Conservation (phyloP, 2,113 vertebrate genomes). For the Mobula hypostoma region DNA sequence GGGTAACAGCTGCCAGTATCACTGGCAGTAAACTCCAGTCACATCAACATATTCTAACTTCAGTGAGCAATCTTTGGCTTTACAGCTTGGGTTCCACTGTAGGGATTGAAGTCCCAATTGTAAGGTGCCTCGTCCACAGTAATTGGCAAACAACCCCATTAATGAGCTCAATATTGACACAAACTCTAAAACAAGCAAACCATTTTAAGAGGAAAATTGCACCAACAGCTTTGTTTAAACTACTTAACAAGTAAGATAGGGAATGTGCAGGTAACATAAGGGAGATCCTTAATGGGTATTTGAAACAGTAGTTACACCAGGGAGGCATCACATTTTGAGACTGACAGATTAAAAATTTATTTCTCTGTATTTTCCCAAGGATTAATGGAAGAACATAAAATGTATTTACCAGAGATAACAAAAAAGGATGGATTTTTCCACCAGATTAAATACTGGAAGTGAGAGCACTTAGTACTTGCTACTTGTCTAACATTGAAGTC, state of each 20-base stretch:
- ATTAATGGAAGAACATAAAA: neutral
- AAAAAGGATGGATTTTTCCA: neutral
- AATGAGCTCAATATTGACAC: too few species aligned
- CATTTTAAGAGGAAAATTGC: too few species aligned
- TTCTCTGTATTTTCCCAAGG: neutral
- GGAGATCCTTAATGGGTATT: neutral
- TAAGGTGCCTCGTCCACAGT: too few species aligned
- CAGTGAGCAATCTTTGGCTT: neutral
- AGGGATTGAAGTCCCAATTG: neutral
- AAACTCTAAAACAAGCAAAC: too few species aligned
- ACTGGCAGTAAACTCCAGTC: too few species aligned
- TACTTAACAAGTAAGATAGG: neutral
- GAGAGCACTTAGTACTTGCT: neutral
- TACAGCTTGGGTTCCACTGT: neutral
- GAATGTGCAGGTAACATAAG: neutral
- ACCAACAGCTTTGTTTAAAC: too few species aligned
- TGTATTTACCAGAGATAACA: neutral
- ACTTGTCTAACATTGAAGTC: neutral
- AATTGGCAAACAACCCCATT: too few species aligned
- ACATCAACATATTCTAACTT: neutral
- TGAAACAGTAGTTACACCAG: neutral
- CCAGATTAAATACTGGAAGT: neutral
- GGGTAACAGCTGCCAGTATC: neutral
- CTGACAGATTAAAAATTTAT: neutral
- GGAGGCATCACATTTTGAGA: neutral